phyloP scores from a whole-genome alignment of 2,888 invertebrate species.

The Mythimna albipuncta region DNA sequence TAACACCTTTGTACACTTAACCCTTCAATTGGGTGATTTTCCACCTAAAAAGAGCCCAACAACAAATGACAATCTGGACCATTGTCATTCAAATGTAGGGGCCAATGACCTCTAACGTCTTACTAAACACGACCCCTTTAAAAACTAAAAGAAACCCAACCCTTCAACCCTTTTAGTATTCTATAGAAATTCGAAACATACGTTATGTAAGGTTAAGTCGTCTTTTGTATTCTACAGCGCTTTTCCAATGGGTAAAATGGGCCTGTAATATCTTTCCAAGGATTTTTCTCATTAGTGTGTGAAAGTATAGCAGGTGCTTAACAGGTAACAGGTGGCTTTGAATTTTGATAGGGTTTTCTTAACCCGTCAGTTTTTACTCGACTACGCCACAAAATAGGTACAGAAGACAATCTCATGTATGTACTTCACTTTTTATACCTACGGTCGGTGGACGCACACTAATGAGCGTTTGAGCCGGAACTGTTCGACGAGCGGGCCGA shows the following conservation, averaged over 20 bases:
- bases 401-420: no score
- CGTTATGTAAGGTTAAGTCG: constrained; percentile 17
- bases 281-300: constrained; percentile 4
- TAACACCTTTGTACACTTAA: no score
- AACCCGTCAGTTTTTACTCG: neutral
- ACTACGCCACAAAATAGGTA: neutral
- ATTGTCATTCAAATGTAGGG: neutral
- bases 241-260: neutral
- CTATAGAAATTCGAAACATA: constrained; percentile 32
- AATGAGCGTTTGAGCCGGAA: no score
- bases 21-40: no score
- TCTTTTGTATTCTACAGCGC: constrained; percentile 47
- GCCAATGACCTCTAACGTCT: neutral
- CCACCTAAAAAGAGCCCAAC: no score
- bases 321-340: neutral
- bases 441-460: no score
- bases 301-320: neutral
- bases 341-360: neutral
- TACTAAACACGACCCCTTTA: constrained; percentile 3
- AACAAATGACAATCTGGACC: no score
- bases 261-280: neutral
- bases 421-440: no score
- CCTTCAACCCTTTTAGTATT: constrained; percentile 48
- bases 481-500: no score
- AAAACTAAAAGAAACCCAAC: constrained; percentile 8